Base-by-base conservation (phyloP, 2,888 invertebrate species). In the Cylloceria caligata region DNA sequence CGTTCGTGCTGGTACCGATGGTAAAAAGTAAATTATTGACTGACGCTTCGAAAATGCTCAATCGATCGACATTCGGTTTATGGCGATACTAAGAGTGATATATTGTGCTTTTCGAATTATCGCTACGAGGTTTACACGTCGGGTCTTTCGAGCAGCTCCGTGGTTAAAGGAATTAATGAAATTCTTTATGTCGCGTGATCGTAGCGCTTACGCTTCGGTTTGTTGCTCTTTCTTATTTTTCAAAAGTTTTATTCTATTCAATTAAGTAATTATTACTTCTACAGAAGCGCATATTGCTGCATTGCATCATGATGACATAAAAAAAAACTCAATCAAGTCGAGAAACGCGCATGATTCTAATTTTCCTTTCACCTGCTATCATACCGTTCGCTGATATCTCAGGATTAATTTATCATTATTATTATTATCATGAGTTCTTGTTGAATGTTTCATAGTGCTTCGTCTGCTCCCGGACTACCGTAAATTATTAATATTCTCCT, bases 391-490 rank as follows among this genome's bases (percentile, higher is more conserved):
- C 47, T 36, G 34, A 16, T 60, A 34, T 19, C 49, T 47, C 30
- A 71, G 47, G 47, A 75, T 45, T 71, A 27, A 21, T 71, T 67
- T 76, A 68, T 77, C 49, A 57, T 69, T 75, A 82, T 75, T 69
- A 73, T 81, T 82, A 79, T 82, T 82, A 82, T 82, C 82, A 75
- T 82, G 78, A 72, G 65, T 82, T 79, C 60, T 79, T 72, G 75
- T 82, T 79, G 71, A 71, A 82, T 82, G 71, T 82, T 79, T 79
- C 75, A 42, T 79, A 60, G 75, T 75, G 75, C 72, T 79, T 72
- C 75, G 60, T 55, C 49, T 42, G 68, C 24, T 57, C 60, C 27
- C 24, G 19, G 45, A 27, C 65, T 62, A 75, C 52, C 42, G 36
- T 49, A 68, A 67, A 82, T 55, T 71, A 65, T 74, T 65, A 65